A percentile compares a stretch with the other conserved stretches of the same genome.
phyloP scores from a whole-genome alignment of 2,888 invertebrate species.

The Silvanus unidentatus region DNA sequence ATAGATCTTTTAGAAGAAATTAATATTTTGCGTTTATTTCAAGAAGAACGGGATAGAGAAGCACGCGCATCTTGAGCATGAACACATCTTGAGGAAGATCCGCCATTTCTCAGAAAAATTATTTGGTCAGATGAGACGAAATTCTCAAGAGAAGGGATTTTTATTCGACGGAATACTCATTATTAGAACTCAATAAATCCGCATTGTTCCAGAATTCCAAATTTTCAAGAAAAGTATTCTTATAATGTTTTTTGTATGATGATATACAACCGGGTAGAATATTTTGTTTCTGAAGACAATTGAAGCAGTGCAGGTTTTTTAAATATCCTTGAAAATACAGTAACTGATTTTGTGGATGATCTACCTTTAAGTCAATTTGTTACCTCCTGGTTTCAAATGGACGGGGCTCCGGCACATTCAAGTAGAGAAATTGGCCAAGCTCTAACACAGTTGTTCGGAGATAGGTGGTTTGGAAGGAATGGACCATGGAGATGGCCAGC shows the following conservation, averaged over 20 bases:
- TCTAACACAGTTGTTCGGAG: neutral
- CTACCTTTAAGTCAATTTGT: conserved; percentile 1
- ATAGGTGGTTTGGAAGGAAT: neutral
- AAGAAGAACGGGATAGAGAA: too few relatives aligned
- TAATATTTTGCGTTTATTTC: too few relatives aligned
- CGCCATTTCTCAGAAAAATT: conserved; percentile 4
- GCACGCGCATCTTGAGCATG: too few relatives aligned
- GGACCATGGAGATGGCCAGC: conserved; percentile 4
- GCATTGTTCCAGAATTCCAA: neutral
- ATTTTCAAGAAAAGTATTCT: conserved; percentile 5
- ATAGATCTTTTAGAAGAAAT: too few relatives aligned
- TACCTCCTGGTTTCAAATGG: conserved; percentile 5
- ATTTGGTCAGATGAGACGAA: conserved; percentile 7
- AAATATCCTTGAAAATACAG: conserved; percentile 5
- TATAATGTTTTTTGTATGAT: conserved; percentile 8
- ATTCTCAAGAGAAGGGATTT: conserved; percentile 4
- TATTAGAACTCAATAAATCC: conserved; percentile 3
- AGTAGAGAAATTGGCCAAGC: conserved; percentile 1
- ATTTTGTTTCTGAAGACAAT: conserved; percentile 9
- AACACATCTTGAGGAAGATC: conserved; percentile 4
- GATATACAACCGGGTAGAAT: conserved; percentile 4
- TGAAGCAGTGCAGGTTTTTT: conserved; percentile 5
- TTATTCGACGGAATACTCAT: conserved; percentile 7
- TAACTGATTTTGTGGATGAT: conserved; percentile 5
- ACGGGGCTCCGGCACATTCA: conserved; percentile 7